Evolutionary conservation across 2,113 vertebrate genomes (phyloP).

Genomic region (Sigmodon hispidus): DNA sequence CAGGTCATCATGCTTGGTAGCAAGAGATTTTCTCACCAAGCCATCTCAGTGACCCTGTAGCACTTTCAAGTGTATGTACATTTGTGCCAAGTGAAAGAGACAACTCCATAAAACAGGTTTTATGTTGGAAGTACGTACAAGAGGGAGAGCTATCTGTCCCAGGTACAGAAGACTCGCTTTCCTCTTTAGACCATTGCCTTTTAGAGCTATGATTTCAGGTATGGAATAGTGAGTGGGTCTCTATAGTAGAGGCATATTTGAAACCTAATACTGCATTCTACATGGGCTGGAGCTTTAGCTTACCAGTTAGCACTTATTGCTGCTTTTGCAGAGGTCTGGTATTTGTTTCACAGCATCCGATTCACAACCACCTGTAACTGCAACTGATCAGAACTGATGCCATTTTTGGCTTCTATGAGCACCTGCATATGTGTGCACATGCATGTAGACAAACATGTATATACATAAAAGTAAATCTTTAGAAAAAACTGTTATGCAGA

Average conservation of each 20-base stretch:
- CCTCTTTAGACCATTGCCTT: background rate
- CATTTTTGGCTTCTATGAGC: background rate
- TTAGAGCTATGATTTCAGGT: background rate
- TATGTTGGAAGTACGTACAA: background rate
- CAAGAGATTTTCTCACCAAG: background rate
- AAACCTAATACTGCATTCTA: background rate
- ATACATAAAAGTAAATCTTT: background rate
- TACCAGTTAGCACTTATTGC: background rate
- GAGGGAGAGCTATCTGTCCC: background rate
- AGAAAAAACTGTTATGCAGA: no score
- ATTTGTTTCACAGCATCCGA: background rate
- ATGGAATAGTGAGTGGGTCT: background rate
- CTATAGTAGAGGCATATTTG: background rate
- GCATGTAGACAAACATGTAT: background rate
- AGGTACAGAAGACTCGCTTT: background rate
- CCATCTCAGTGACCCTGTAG: background rate
- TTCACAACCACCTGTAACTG: background rate
- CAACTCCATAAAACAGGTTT: background rate
- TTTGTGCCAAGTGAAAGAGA: background rate
- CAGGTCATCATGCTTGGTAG: no score
- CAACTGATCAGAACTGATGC: background rate
- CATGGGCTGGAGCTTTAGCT: background rate
- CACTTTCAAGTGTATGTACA: background rate
- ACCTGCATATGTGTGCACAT: background rate
- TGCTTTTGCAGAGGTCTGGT: background rate